phyloP scores from a whole-genome alignment of 2,888 invertebrate species.

The Rhyacophila evoluta region DNA sequence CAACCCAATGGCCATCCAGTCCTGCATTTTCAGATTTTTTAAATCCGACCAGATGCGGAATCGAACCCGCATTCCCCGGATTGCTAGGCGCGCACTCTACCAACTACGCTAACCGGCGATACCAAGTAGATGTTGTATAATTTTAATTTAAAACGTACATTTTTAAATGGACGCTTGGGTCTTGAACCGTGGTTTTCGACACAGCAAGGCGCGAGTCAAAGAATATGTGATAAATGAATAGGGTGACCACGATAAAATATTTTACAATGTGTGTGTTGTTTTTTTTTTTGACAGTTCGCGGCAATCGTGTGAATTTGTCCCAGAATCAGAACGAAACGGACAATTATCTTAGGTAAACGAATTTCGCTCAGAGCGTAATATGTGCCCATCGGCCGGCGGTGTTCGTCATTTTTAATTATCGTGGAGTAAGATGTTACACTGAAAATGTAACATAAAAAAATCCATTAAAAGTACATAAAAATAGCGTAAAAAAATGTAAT shows the following conservation, averaged over 20 bases:
- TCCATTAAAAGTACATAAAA: neutral
- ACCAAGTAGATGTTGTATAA: no score
- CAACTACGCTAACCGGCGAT: no score
- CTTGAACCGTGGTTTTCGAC: no score
- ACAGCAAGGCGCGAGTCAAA: no score
- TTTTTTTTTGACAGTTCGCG: neutral
- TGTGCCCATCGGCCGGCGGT: neutral
- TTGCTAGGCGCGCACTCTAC: no score
- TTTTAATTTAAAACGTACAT: no score
- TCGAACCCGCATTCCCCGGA: no score
- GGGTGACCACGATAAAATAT: neutral
- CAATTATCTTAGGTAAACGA: constrained; percentile 10
- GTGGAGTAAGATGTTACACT: neutral
- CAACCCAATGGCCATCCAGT: no score
- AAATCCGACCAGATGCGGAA: no score
- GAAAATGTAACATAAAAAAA: constrained; percentile 13
- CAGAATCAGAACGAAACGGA: constrained; percentile 19
- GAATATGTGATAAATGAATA: no score
- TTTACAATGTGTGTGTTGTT: neutral
- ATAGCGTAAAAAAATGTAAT: neutral
- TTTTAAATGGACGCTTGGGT: no score
- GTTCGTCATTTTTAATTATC: constrained; percentile 8
- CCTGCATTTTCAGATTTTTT: no score
- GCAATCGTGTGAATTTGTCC: constrained; percentile 12
- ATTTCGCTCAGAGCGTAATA: neutral